Percentiles rank a stretch among this genome's conserved stretches.
phyloP scores from a whole-genome alignment of 2,113 vertebrate species.

The Ciconia maguari region DNA sequence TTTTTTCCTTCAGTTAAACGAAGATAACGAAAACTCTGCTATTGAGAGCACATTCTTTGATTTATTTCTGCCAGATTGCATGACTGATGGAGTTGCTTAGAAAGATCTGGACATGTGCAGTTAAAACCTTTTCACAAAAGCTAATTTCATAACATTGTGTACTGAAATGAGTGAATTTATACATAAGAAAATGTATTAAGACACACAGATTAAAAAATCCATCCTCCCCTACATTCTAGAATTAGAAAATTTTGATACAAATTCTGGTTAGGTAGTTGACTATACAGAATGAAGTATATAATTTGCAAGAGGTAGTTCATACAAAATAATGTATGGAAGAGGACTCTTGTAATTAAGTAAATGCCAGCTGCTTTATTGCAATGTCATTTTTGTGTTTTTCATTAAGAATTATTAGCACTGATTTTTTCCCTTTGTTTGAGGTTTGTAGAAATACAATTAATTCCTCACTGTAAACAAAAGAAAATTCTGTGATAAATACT shows the following conservation, averaged over 20 bases:
- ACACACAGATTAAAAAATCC: not conserved
- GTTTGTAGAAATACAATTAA: not conserved
- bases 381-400: not conserved
- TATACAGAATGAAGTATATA: not conserved
- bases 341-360: not conserved
- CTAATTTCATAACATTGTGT: not conserved
- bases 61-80: not conserved
- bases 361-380: not conserved
- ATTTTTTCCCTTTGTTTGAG: not conserved
- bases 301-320: not conserved
- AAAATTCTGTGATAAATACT: not conserved
- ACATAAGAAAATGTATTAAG: not conserved
- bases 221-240: not conserved
- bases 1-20: not conserved
- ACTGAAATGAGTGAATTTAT: not conserved
- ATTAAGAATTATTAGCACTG: not conserved
- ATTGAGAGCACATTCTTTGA: not conserved
- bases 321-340: not conserved
- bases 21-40: not conserved
- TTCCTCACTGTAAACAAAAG: not conserved
- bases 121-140: not conserved
- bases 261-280: not conserved
- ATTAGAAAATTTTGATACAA: slow-evolving; percentile 23
- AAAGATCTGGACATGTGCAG: not conserved
- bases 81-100: not conserved